Conservation (phyloP, 2,888 invertebrate species). For the Plebejus melissa region DNA sequence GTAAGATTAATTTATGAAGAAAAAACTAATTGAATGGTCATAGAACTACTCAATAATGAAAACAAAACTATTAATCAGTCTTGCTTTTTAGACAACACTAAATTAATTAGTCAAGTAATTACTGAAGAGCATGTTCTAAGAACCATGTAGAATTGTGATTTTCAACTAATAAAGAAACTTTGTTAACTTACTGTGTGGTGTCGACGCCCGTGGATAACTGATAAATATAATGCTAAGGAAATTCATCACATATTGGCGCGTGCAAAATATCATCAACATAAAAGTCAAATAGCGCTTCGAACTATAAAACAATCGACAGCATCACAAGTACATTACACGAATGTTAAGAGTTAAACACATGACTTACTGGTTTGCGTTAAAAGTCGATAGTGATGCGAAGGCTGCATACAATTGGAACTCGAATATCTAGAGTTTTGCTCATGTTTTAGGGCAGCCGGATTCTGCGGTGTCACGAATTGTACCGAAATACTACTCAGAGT, state of each 20-base stretch:
- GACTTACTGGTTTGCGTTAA: conserved; percentile 67
- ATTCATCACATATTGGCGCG: conserved; percentile 36
- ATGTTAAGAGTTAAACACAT: conserved; percentile 38
- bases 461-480: conserved; percentile 41
- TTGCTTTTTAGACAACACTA: conserved; percentile 18
- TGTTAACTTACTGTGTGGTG: conserved; percentile 70
- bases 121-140: background rate
- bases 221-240: conserved; percentile 55
- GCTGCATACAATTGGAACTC: conserved; percentile 57
- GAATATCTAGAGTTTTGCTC: conserved; percentile 59
- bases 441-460: conserved; percentile 52
- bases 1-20: background rate
- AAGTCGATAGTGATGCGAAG: conserved; percentile 62
- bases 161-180: conserved; percentile 15
- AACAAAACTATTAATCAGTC: conserved; percentile 11
- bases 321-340: conserved; percentile 33
- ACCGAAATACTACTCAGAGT: conserved; percentile 37
- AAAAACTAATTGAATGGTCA: background rate
- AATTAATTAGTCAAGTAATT: conserved; percentile 16
- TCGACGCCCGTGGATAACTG: conserved; percentile 75
- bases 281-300: conserved; percentile 33
- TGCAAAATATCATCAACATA: conserved; percentile 34
- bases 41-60: background rate
- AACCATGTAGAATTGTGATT: background rate
- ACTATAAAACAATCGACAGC: conserved; percentile 33